Percentiles rank a stretch among this genome's conserved stretches.
phyloP scores from a whole-genome alignment of 35 echinoderm and acorn worm genomes.

The Strongylocentrotus purpuratus region DNA sequence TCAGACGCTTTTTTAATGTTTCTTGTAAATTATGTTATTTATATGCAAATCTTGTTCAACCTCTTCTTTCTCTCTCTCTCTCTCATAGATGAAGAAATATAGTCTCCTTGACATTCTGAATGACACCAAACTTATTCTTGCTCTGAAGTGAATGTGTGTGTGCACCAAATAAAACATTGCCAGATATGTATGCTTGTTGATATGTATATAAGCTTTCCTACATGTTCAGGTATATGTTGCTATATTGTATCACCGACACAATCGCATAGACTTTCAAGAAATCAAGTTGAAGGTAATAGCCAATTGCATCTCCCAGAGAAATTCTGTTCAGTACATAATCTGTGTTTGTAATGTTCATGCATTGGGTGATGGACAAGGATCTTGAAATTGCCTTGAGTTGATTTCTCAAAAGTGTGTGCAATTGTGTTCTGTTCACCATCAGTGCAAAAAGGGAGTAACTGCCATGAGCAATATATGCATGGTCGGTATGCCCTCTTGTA shows the following conservation, averaged over 20 bases:
- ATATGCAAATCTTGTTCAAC: neutral
- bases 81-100: neutral
- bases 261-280: no score
- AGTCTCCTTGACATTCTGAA: neutral
- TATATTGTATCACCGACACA: neutral
- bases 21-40: neutral
- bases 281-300: no score
- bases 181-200: conserved; percentile 7
- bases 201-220: conserved; percentile 41
- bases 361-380: no score
- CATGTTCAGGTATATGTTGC: conserved; percentile 12
- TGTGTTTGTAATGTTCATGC: no score
- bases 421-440: neutral
- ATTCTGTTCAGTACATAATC: no score
- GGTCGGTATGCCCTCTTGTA: neutral
- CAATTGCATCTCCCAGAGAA: no score
- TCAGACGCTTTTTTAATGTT: neutral
- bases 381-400: no score
- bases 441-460: neutral
- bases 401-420: no score
- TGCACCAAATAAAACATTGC: conserved; percentile 25
- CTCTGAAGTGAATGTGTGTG: conserved; percentile 22
- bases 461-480: neutral
- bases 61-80: neutral
- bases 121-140: neutral